These are phyloP conservation scores for Sesia bembeciformis DNA, from an alignment of 2,888 invertebrate species.

Conservation along the genomic window DNA sequence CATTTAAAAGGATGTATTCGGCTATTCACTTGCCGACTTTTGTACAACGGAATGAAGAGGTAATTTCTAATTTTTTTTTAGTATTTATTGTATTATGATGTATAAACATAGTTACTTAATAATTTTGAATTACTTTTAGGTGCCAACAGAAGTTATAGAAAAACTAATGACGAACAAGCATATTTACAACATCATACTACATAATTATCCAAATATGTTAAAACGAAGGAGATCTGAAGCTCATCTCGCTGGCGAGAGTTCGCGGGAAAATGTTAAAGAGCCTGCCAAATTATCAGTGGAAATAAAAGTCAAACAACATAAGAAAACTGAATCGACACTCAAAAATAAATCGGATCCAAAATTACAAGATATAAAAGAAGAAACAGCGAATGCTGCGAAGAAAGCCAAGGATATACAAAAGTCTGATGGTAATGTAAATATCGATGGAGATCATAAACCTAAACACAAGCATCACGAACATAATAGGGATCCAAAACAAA, in stretches of 20 bases:
- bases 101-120: neutral
- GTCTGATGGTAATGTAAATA: neutral
- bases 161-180: slow-evolving; percentile 76
- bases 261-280: slow-evolving; percentile 18
- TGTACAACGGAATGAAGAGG: slow-evolving; percentile 81
- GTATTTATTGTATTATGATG: neutral
- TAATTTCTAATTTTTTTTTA: slow-evolving; percentile 23
- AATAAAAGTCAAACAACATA: slow-evolving; percentile 25
- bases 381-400: slow-evolving; percentile 10
- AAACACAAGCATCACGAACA: neutral
- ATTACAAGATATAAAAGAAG: slow-evolving; percentile 10
- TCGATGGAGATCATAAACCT: neutral
- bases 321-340: slow-evolving; percentile 10
- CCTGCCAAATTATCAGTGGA: slow-evolving; percentile 42
- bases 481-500: slow-evolving; percentile 7
- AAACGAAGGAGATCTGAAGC: slow-evolving; percentile 76
- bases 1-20: slow-evolving; percentile 70
- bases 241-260: slow-evolving; percentile 48
- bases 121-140: slow-evolving; percentile 48
- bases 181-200: slow-evolving; percentile 79
- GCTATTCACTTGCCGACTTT: slow-evolving; percentile 86
- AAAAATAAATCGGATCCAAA: slow-evolving; percentile 15
- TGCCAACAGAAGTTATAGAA: slow-evolving; percentile 81
- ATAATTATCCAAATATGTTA: slow-evolving; percentile 80
- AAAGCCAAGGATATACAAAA: neutral